Evolutionary conservation across 2,888 invertebrate species (phyloP).

Genomic region (Nephrotoma guestfalica): DNA sequence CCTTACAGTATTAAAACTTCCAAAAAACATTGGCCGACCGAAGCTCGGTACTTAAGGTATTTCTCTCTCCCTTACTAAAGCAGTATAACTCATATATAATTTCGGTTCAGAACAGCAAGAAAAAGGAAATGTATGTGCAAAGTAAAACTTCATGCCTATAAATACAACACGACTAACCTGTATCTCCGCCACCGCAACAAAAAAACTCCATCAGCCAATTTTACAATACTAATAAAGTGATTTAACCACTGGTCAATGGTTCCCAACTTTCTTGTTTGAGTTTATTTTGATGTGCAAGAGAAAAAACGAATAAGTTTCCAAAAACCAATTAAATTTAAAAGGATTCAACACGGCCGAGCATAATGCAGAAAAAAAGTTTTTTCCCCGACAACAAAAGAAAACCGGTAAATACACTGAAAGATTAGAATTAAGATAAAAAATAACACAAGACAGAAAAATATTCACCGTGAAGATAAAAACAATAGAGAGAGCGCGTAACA

Average conservation of each 20-base stretch:
- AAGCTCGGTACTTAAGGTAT: too few species aligned
- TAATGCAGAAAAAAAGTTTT: neutral
- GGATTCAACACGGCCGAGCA: neutral
- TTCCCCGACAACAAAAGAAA: neutral
- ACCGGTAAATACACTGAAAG: neutral
- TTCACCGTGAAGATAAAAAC: neutral
- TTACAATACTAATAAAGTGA: neutral
- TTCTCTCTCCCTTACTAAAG: too few species aligned
- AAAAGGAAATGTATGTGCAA: too few species aligned
- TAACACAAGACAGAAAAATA: neutral
- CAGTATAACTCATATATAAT: too few species aligned
- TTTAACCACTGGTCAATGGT: neutral
- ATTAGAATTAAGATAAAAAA: neutral
- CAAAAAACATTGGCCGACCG: too few species aligned
- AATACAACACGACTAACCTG: too few species aligned
- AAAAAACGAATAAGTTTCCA: neutral
- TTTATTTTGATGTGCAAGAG: neutral
- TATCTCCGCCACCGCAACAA: too few species aligned
- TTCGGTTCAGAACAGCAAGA: too few species aligned
- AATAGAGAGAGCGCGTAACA: neutral
- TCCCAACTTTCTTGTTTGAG: neutral
- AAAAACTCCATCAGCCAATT: neutral
- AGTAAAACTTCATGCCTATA: too few species aligned
- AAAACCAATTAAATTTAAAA: neutral
- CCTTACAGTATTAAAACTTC: too few species aligned